Conservation (phyloP, 2,113 vertebrate species). For the Emydocephalus ijimae region DNA sequence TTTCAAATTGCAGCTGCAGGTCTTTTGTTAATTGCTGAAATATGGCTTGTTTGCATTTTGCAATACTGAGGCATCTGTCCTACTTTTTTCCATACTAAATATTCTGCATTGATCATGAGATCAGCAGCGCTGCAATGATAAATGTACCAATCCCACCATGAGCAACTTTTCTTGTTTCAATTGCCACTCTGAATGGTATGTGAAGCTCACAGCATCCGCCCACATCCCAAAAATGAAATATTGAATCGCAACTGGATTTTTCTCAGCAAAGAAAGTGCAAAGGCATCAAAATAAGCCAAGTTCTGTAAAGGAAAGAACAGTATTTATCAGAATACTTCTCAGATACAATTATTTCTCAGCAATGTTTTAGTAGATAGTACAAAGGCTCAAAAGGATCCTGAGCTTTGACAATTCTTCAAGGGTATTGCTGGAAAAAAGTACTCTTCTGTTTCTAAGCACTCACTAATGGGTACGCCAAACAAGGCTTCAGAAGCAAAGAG, state of each 20-base stretch:
- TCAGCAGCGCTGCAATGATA: background rate
- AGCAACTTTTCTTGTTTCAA: background rate
- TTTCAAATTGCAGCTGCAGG: background rate
- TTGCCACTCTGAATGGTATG: background rate
- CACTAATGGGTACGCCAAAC: background rate
- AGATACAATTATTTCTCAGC: background rate
- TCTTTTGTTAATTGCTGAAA: background rate
- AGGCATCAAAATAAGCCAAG: background rate
- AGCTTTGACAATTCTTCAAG: background rate
- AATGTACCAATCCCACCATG: background rate
- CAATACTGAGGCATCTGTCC: background rate
- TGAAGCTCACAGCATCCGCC: background rate
- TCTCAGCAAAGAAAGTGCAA: background rate
- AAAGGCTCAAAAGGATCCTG: background rate
- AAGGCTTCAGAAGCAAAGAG: background rate
- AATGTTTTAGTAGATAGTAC: background rate
- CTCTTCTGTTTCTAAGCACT: background rate
- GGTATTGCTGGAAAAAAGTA: background rate
- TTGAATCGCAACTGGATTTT: background rate
- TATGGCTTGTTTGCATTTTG: background rate
- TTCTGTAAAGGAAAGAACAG: background rate
- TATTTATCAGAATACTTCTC: background rate
- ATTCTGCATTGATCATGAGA: background rate
- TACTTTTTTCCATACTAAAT: background rate
- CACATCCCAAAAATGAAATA: background rate